phyloP scores from a whole-genome alignment of 2,113 vertebrate genomes.

The Pterocles gutturalis region DNA sequence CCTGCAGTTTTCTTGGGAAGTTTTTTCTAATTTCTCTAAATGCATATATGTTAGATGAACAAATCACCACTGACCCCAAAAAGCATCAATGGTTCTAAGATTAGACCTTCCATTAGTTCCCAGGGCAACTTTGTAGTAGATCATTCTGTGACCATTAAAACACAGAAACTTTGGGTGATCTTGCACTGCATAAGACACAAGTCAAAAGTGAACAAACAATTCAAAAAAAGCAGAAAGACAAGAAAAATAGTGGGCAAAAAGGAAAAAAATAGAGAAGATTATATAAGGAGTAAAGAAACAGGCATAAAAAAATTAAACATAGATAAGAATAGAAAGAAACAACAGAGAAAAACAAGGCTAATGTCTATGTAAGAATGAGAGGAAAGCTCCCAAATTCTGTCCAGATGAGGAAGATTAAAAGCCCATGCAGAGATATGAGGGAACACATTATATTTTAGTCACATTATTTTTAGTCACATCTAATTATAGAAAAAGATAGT shows the following conservation, averaged over 20 bases:
- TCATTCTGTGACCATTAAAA: background rate
- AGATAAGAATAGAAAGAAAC: background rate
- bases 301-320: background rate
- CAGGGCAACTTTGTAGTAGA: background rate
- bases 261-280: background rate
- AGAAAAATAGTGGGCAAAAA: background rate
- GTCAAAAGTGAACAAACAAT: background rate
- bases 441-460: background rate
- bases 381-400: background rate
- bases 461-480: background rate
- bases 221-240: background rate
- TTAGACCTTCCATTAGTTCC: background rate
- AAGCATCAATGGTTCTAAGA: background rate
- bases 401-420: background rate
- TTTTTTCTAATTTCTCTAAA: background rate
- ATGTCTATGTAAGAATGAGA: background rate
- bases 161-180: background rate
- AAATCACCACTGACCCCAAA: background rate
- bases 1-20: background rate
- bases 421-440: background rate
- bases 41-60: background rate
- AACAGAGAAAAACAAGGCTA: background rate
- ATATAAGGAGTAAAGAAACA: background rate
- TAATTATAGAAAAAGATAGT: background rate
- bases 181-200: background rate